Evolutionary conservation across 2,797 vertebrate genomes (phyloP), one percentile per base, ranked within the genome.

Genomic region (Chrysocyon brachyurus): DNA sequence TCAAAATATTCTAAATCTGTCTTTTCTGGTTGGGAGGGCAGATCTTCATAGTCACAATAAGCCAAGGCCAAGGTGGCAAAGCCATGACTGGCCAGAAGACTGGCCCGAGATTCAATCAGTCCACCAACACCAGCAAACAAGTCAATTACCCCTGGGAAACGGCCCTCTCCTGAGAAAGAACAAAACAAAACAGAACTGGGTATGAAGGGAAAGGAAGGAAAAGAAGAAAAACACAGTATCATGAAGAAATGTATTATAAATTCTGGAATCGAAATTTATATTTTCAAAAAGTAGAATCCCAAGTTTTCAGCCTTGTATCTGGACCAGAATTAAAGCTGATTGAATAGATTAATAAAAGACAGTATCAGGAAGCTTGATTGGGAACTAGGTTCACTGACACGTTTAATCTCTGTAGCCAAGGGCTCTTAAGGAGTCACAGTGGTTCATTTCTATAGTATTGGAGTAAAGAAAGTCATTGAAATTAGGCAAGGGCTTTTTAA

Each of bases 1-100:
- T 98, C 98, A 97, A 98, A 98, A 94, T 98, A 98, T 36, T 98
- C 95, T 59, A 98, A 33, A 33, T 98, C 95, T 77, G 96, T 4
- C 22, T 77, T 52, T 12, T 75, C 54, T n/a, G 91, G 26, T 1
- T 1, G 0, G 3, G 9, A 11, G 22, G 96, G 97, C 54, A 98
- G 83, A 82, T 98, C 97, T 21, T 98, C 97, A 83, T 97, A 98
- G 12, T 21, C 59, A 68, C 70, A 83, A 46, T 97, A 98, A 31
- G 97, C 97, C 90, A 98, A 79, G 15, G 97, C 96, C 24, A 98
- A 49, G 1, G 94, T 26, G 19, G 28, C 96, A 97, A 98, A 98
- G 26, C 98, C 97, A 79, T 14, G 97, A 57, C 91, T 98, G 46
- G 98, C 97, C 68, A 98, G 63, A 26, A 98, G 98, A 89, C 98